Evolutionary conservation across 2,113 vertebrate genomes (phyloP).

Genomic region (Conger conger): DNA sequence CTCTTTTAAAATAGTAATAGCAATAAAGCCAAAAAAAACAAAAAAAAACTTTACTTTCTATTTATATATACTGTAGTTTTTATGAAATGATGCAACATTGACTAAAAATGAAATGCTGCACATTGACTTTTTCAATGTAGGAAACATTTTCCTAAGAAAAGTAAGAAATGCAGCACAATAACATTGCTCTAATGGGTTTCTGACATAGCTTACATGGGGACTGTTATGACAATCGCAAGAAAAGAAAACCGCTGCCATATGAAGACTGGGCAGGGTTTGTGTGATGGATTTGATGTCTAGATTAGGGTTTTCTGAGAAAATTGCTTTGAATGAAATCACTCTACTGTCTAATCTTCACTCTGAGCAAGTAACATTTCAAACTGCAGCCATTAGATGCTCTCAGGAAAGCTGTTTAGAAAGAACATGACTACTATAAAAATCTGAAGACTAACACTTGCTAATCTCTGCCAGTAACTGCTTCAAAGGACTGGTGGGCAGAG

Average conservation of each 20-base stretch:
- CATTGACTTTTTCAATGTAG: not conserved
- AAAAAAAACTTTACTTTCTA: no score
- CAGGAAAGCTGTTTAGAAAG: not conserved
- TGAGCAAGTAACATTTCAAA: not conserved
- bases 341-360: not conserved
- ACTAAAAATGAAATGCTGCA: not conserved
- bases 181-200: not conserved
- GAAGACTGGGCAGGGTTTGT: not conserved
- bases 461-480: not conserved
- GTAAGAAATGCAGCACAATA: not conserved
- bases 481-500: not conserved
- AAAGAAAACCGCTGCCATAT: not conserved
- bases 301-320: not conserved
- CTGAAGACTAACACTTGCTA: not conserved
- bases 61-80: no score
- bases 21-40: no score
- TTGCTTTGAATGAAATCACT: not conserved
- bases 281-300: not conserved
- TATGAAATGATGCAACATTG: no score
- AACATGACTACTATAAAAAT: not conserved
- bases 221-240: not conserved
- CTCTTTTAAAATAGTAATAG: no score
- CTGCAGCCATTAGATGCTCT: not conserved
- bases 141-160: not conserved
- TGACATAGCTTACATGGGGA: not conserved